Evolutionary conservation across 2,797 vertebrate genomes (phyloP).

Genomic region (Xenopus petersii): DNA sequence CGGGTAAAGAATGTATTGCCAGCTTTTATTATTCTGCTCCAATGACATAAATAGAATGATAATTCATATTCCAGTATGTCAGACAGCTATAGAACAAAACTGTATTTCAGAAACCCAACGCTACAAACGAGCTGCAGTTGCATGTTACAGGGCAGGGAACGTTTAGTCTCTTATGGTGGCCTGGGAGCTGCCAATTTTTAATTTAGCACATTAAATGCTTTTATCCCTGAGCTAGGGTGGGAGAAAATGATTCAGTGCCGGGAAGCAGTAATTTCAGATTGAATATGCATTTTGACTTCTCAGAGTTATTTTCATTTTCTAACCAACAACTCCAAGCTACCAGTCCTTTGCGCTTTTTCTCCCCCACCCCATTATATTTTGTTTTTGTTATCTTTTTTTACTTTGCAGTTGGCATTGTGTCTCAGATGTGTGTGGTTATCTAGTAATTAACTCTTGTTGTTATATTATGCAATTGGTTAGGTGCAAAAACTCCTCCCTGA

Average conservation of each 20-base stretch:
- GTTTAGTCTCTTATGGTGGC: constrained; percentile 45
- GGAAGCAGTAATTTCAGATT: not conserved
- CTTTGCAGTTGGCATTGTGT: constrained; percentile 18
- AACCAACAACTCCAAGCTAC: constrained; percentile 27
- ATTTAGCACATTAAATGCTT: constrained; percentile 19
- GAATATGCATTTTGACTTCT: no score
- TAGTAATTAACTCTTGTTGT: constrained; percentile 60
- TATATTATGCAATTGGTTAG: constrained; percentile 56
- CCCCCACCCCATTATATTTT: not conserved
- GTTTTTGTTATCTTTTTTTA: not conserved
- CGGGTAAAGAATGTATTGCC: no score
- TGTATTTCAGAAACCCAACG: no score
- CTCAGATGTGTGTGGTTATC: constrained; percentile 35
- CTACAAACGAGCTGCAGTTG: no score
- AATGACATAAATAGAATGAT: no score
- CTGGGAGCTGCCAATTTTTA: constrained; percentile 43
- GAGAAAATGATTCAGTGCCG: not conserved
- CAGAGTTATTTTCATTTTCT: no score
- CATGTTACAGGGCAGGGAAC: not conserved
- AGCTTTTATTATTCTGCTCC: no score
- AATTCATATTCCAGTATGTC: no score
- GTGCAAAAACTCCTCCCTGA: constrained; percentile 52
- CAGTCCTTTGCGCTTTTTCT: constrained; percentile 26
- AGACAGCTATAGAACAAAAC: no score
- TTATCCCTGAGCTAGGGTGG: constrained; percentile 5